A percentile compares a stretch with the other conserved stretches of the same genome.
Conservation (phyloP, 2,797 vertebrate species). For the Carduelis carduelis region DNA sequence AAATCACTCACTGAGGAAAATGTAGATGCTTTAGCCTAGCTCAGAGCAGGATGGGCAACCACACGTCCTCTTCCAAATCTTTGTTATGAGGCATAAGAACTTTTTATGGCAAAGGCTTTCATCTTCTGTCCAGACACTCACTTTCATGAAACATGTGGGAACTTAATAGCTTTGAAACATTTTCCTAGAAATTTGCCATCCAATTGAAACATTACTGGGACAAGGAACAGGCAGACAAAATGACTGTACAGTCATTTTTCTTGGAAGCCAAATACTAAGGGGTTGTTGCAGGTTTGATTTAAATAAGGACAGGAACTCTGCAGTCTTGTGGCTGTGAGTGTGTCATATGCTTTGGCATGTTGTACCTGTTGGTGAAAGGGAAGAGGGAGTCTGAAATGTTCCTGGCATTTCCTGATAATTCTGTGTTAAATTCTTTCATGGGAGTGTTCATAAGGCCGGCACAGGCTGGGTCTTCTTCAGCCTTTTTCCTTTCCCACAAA, state of each 20-base stretch:
- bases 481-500: neutral
- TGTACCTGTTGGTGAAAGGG: neutral
- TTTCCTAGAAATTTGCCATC: neutral
- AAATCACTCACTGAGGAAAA: neutral
- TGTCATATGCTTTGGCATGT: neutral
- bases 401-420: neutral
- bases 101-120: neutral
- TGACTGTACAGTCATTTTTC: neutral
- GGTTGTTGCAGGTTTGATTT: neutral
- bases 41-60: neutral
- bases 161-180: neutral
- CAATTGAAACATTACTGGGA: neutral
- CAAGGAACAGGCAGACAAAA: neutral
- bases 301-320: neutral
- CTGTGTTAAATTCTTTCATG: neutral
- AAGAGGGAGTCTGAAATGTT: neutral
- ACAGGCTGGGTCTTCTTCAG: neutral
- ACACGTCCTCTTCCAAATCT: neutral
- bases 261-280: neutral
- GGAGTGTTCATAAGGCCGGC: neutral
- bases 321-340: neutral
- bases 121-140: neutral
- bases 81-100: neutral
- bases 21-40: neutral
- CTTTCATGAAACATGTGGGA: neutral